phyloP scores from a whole-genome alignment of 2,888 invertebrate species.

The Adineta ricciae region DNA sequence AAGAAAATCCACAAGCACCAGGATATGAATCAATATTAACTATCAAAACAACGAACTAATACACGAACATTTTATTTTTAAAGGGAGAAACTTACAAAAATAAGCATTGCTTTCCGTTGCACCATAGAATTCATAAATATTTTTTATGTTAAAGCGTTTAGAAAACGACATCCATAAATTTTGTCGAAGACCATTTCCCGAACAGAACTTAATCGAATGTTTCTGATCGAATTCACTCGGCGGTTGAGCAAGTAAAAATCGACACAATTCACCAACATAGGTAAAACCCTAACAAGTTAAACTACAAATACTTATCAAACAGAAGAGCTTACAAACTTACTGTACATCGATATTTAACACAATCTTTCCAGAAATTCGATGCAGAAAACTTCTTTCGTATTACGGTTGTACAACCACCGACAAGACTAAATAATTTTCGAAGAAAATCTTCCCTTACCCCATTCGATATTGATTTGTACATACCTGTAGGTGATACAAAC shows the following conservation, averaged over 20 bases:
- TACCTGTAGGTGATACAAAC: background rate
- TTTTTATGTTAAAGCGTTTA: conserved; percentile 69
- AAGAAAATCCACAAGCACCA: conserved; percentile 84
- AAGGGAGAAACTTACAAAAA: conserved; percentile 54
- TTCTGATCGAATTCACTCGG: conserved; percentile 46
- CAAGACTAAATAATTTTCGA: conserved; percentile 34
- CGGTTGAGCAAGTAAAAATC: conserved; percentile 54
- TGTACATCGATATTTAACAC: conserved; percentile 81
- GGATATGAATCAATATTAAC: conserved; percentile 46
- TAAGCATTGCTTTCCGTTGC: conserved; percentile 96
- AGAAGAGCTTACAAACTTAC: conserved; percentile 53
- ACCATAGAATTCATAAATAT: conserved; percentile 85
- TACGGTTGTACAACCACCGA: conserved; percentile 64
- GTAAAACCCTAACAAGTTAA: background rate
- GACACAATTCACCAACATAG: conserved; percentile 55
- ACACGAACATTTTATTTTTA: no score
- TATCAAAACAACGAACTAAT: background rate
- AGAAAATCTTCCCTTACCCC: no score
- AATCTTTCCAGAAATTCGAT: conserved; percentile 79
- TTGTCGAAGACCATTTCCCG: conserved; percentile 83
- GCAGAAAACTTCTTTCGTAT: conserved; percentile 86
- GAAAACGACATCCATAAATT: conserved; percentile 86
- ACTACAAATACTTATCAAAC: no score
- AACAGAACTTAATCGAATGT: conserved; percentile 61
- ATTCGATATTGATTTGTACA: background rate